Percentiles rank a stretch among this genome's conserved stretches.
These are phyloP conservation scores for Leptinotarsa peninsularis DNA, from an alignment of 2,888 invertebrate genomes.

Conservation along the genomic window DNA sequence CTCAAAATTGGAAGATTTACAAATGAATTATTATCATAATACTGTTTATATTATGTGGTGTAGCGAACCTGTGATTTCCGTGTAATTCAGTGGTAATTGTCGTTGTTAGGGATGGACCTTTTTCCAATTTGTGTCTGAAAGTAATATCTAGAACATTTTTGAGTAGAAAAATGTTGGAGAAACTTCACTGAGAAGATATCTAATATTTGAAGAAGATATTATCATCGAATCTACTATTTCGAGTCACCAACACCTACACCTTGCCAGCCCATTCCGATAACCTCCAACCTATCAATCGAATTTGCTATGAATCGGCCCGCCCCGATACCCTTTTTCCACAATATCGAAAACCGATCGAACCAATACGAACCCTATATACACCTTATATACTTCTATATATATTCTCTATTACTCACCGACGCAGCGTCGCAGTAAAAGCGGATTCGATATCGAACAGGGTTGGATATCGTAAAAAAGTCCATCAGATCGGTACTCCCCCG, in stretches of 20 bases:
- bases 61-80: too few relatives aligned
- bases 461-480: constrained; percentile 65
- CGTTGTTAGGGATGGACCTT: too few relatives aligned
- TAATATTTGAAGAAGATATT: not conserved
- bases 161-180: not conserved
- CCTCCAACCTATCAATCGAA: constrained; percentile 42
- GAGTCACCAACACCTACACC: constrained; percentile 24
- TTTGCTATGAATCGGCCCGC: constrained; percentile 40
- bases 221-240: too few relatives aligned
- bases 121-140: too few relatives aligned
- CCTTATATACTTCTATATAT: constrained; percentile 38
- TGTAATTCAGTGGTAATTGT: too few relatives aligned
- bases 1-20: too few relatives aligned
- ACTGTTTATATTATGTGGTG: too few relatives aligned
- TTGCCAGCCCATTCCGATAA: constrained; percentile 39
- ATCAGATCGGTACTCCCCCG: constrained; percentile 55
- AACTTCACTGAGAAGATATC: not conserved
- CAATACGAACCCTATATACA: constrained; percentile 45
- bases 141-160: too few relatives aligned
- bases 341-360: constrained; percentile 49
- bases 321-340: constrained; percentile 46
- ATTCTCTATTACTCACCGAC: constrained; percentile 30
- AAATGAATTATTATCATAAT: too few relatives aligned
- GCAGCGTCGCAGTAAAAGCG: constrained; percentile 50
- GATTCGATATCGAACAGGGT: constrained; percentile 61